Base-by-base conservation (phyloP, 2,113 vertebrate species). In the Festucalex cinctus region DNA sequence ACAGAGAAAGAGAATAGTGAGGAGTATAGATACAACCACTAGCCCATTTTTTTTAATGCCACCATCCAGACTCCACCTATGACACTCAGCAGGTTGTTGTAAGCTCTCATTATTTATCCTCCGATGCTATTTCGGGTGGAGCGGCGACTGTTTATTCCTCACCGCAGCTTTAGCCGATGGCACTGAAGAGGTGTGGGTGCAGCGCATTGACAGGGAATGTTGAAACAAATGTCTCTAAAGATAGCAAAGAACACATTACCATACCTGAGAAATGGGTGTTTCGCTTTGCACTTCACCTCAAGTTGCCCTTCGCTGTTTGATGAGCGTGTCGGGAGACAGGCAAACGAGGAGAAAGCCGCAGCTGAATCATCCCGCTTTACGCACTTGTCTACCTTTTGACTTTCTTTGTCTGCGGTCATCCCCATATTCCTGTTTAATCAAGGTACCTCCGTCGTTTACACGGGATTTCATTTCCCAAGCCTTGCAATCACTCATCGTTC, bases 361-460 rank as follows among this genome's bases (percentile, higher is more conserved):
- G 70, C 62, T 48, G 54, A 79, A 84, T 49, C 61, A 43, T 64
- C 64, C 64, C 8, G 78, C 82, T 85, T 81, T 9, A 66, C 83
- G 82, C 82, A 73, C 88, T 84, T 68, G 83, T 83, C 78, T 78
- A 68, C 85, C 66, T 82, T 82, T 79, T 75, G 22, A 71, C 81
- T 84, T 73, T 85, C 67, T 81, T 83, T 86, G 80, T 67, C 78
- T 58, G 71, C 73, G 61, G 69, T 57, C 77, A 77, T 82, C 86
- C 82, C 71, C 73, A 85, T 83, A 72, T 78, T 86, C 78, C 68
- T 68, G 58, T 86, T 86, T 89, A 90, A 91, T 88, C 85, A 87
- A 85, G 83, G 75, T 62, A 75, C 77, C 70, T 71, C 80, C 75
- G 67, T 88, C 78, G 86, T 86, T 86, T 83, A 79, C 75, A 78